A percentile compares a stretch with the other conserved stretches of the same genome.
Evolutionary conservation across 2,113 vertebrate genomes (phyloP).

Genomic region (Camelus dromedarius): DNA sequence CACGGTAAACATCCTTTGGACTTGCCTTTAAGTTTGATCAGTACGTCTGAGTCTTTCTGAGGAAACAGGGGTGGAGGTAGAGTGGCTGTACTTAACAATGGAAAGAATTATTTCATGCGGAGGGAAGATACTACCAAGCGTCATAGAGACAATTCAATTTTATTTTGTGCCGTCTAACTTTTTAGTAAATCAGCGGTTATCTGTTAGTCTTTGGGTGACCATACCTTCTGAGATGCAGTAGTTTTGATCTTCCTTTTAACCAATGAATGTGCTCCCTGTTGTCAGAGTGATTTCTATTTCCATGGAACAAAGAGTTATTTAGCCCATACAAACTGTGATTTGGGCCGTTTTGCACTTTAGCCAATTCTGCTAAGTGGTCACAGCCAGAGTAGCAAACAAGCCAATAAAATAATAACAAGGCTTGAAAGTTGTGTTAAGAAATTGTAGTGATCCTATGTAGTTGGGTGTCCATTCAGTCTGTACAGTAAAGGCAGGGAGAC

Average conservation of each 20-base stretch:
- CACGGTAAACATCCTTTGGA: background rate
- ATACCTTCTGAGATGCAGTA: background rate
- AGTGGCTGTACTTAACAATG: background rate
- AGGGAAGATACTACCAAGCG: background rate
- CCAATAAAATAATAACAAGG: background rate
- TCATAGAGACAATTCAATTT: background rate
- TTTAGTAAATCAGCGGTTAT: background rate
- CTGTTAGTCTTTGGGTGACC: background rate
- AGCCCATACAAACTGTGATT: background rate
- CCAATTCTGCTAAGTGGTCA: background rate
- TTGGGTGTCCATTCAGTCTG: constrained; percentile 74
- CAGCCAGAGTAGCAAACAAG: background rate
- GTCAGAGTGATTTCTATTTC: background rate
- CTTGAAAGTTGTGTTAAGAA: background rate
- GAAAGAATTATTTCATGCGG: background rate
- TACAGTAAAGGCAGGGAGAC: constrained; percentile 77
- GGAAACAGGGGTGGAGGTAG: background rate
- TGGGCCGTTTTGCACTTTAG: background rate
- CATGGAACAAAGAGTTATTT: background rate
- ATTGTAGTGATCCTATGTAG: background rate
- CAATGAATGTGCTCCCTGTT: background rate
- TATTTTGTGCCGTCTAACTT: background rate
- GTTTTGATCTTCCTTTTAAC: constrained; percentile 23
- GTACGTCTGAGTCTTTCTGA: background rate
- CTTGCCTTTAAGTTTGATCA: background rate